A percentile compares a stretch with the other conserved stretches of the same genome.
Evolutionary conservation across 92 coral and sea anemone genomes (phyloP).

Genomic region (Phenganax stokvisi): DNA sequence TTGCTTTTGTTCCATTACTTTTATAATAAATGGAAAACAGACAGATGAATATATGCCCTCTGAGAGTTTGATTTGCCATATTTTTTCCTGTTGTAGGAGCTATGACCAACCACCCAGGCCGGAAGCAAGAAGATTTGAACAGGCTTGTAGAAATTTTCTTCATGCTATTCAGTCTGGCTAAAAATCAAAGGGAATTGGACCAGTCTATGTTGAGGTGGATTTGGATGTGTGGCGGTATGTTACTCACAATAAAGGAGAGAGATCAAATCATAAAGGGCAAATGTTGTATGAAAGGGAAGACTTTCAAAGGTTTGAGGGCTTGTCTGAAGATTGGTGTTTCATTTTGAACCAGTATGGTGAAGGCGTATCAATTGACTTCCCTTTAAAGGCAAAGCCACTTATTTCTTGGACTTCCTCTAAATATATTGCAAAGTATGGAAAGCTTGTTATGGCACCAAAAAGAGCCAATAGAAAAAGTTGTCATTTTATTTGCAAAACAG

Average conservation of each 20-base stretch:
- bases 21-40: background rate
- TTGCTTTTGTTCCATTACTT: background rate
- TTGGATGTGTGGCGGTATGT: conserved; percentile 52
- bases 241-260: conserved; percentile 37
- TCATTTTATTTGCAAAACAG: conserved; percentile 26
- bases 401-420: conserved; percentile 40
- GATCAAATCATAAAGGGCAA: conserved; percentile 44
- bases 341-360: conserved; percentile 50
- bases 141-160: conserved; percentile 46
- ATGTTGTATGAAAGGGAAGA: conserved; percentile 37
- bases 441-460: conserved; percentile 32
- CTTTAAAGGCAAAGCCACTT: conserved; percentile 41
- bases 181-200: conserved; percentile 25
- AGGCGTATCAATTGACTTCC: conserved; percentile 49
- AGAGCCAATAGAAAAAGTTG: conserved; percentile 49
- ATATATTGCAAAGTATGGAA: conserved; percentile 3
- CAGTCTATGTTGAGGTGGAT: conserved; percentile 42
- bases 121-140: conserved; percentile 10
- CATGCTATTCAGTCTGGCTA: conserved; percentile 35
- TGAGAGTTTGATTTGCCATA: background rate
- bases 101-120: conserved; percentile 17
- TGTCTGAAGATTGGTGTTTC: conserved; percentile 52
- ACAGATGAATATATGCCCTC: background rate
- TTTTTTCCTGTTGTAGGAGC: background rate
- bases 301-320: conserved; percentile 20